Conservation (phyloP, 2,888 invertebrate species). For the Patella caerulea region DNA sequence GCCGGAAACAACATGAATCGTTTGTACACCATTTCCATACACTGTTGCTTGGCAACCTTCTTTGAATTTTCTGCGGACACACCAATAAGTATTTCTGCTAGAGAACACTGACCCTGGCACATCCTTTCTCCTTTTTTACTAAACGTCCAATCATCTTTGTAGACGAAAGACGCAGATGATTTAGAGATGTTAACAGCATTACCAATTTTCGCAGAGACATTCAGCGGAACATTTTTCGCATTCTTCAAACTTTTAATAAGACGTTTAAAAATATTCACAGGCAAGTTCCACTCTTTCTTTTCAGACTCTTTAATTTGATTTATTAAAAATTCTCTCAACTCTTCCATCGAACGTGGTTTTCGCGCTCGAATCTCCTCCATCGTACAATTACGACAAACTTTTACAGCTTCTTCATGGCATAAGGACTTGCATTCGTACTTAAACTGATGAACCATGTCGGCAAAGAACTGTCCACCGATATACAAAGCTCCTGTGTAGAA, state of each 20-base stretch:
- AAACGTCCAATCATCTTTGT: background rate
- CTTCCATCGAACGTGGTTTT: background rate
- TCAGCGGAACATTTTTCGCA: background rate
- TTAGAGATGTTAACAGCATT: background rate
- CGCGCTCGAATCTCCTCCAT: background rate
- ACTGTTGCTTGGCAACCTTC: background rate
- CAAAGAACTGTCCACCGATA: background rate
- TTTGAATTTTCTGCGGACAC: background rate
- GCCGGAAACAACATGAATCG: background rate
- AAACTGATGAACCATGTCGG: background rate
- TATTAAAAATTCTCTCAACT: background rate
- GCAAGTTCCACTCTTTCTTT: background rate
- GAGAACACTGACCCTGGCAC: background rate
- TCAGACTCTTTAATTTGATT: background rate
- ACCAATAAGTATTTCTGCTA: background rate
- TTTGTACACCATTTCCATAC: background rate
- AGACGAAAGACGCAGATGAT: background rate
- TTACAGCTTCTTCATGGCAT: background rate
- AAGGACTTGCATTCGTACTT: background rate
- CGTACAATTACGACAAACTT: conserved; percentile 3
- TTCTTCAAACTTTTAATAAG: conserved; percentile 1
- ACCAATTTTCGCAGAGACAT: background rate
- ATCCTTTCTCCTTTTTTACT: background rate
- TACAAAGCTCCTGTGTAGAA: background rate
- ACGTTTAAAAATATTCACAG: background rate